Evolutionary conservation across 23 tunicate species (phyloP), one percentile per base, ranked within the genome.

Genomic region (Trididemnum clinides): DNA sequence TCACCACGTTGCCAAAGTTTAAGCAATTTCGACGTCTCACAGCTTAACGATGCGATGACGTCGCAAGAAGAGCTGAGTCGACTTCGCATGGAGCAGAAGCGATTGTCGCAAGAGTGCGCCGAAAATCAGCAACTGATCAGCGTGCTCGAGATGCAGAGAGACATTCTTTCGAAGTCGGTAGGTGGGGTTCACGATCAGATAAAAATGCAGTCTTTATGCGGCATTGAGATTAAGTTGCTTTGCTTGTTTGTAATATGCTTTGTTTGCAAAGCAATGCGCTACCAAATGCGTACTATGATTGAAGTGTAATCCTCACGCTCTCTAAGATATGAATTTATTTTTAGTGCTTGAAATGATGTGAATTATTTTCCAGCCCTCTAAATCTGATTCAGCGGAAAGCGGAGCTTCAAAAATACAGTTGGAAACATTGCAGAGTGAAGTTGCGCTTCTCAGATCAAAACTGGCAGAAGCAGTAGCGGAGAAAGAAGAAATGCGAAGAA

Each of bases 81-180:
- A 39, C 38, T 92, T 1, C 58, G 82, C 7, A 51, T 63, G 33
- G 97, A 92, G 37, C 84, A 83, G 74, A 92, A 92, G 34, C 78
- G 86, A 69, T 57, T 92, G 23, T 50, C 77, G 3, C 81, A 87
- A 39, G 91, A 92, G 71, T 74, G 84, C 26, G 90, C 90, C 23
- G 97, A 92, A 38, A 92, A 92, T 66, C 88, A 87, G 31, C 97
- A 92, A 51, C 76, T 92, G 88, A 92, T 92, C 37, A 30, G 88
- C 15, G 97, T 92, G 50, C 82, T 92, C 51, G 97, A 92, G 32
- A 92, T 92, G 91, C 92, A 92, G 77, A 75, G 91, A 71, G 91
- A 92, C 34, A 89, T 92, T 51, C 85, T 92, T 33, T 73, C 91
- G 33, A 92, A 92, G 77, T 92, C 97, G 77, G 97, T 92, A 65